These are phyloP conservation scores for Chelonus insularis DNA, from an alignment of 1,140 invertebrate genomes.

Conservation along the genomic window DNA sequence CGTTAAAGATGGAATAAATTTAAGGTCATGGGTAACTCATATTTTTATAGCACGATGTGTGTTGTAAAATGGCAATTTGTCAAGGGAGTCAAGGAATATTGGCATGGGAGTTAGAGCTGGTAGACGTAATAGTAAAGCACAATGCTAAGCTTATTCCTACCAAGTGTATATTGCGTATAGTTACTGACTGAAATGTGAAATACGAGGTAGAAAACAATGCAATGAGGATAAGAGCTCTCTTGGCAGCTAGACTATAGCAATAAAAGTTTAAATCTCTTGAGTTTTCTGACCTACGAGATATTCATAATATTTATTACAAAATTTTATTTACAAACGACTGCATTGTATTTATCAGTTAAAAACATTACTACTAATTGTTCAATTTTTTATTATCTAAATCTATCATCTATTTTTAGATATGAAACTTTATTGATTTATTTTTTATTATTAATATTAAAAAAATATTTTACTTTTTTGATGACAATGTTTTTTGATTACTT, in stretches of 20 bases:
- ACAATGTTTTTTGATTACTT: too few species aligned
- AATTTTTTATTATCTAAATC: too few species aligned
- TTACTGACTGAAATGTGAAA: too few species aligned
- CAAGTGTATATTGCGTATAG: not conserved
- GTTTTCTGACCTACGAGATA: not conserved
- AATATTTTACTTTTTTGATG: too few species aligned
- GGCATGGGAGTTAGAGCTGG: not conserved
- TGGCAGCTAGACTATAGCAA: not conserved
- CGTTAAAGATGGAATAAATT: too few species aligned
- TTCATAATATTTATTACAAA: not conserved
- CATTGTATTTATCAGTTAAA: too few species aligned
- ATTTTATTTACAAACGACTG: too few species aligned
- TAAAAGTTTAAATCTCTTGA: too few species aligned
- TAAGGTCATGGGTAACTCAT: not conserved
- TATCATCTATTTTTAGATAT: too few species aligned
- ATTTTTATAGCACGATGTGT: not conserved
- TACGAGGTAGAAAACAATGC: not conserved
- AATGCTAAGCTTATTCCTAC: not conserved
- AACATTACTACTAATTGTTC: too few species aligned
- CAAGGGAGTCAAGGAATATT: slow-evolving; percentile 10
- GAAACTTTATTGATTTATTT: too few species aligned
- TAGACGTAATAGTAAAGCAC: not conserved
- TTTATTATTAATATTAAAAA: too few species aligned
- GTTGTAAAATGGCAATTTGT: slow-evolving; percentile 20
- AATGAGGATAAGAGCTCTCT: not conserved